phyloP scores from a whole-genome alignment of 2,888 invertebrate genomes.

The Orchesella flavescens region DNA sequence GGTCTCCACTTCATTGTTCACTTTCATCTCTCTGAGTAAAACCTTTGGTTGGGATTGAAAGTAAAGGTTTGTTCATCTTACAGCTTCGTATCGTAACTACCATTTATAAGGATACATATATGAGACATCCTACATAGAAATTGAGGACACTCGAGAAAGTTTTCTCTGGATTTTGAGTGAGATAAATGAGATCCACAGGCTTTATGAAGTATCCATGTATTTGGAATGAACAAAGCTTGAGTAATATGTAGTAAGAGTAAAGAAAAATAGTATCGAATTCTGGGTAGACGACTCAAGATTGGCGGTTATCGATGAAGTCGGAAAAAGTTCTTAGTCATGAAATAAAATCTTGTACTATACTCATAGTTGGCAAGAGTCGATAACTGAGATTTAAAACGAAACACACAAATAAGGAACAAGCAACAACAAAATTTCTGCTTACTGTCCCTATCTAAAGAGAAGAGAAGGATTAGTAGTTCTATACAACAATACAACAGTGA shows the following conservation, averaged over 20 bases:
- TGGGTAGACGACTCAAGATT: too few relatives aligned
- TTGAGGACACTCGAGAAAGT: not conserved
- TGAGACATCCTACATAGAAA: not conserved
- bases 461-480: too few relatives aligned
- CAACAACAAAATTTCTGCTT: too few relatives aligned
- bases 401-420: too few relatives aligned
- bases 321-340: not conserved
- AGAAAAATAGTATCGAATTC: not conserved
- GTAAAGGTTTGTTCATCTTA: too few relatives aligned
- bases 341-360: not conserved
- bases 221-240: not conserved
- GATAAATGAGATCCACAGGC: constrained; percentile 50
- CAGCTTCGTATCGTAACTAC: too few relatives aligned
- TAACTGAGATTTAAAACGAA: too few relatives aligned
- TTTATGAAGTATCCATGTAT: constrained; percentile 9
- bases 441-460: too few relatives aligned
- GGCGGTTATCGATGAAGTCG: not conserved
- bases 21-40: not conserved
- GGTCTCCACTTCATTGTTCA: not conserved
- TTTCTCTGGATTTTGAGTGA: constrained; percentile 35
- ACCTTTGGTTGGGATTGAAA: too few relatives aligned
- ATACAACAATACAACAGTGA: too few relatives aligned
- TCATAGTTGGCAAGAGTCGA: too few relatives aligned
- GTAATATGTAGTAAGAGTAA: not conserved
- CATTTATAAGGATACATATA: too few relatives aligned